Base-by-base conservation (phyloP, 2,888 invertebrate genomes). In the Mythimna pallens region DNA sequence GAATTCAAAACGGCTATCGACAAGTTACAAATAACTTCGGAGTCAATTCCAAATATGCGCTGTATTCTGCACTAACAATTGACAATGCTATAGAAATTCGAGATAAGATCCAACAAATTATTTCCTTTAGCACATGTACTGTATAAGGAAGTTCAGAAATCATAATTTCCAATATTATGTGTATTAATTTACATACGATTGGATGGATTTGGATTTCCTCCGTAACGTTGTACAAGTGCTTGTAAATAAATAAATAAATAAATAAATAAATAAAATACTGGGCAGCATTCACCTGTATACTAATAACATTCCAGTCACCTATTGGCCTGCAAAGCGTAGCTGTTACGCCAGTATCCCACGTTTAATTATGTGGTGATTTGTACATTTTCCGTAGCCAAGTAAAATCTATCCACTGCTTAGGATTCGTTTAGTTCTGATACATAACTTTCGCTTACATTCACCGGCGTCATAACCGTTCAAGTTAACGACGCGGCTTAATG, bases 361-460 rank as follows among this genome's bases (percentile, higher is more conserved):
- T 78, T 65, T 65, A 68, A 71, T 65, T 68, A 76, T 54, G 59
- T 55, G 52, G 47, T 65, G 30, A 47, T 65, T 71, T 55, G 63
- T 62, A 57, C 54, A 59, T 81, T 62, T 52, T 61, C 59, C n/a
- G 55, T 61, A 64, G 73, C 73, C 63, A 73, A 82, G 55, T 52
- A 43, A 64, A 65, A 72, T 68, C 55, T 65, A 54, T 77, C 69
- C 52, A 17, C 30, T 66, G 52, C 34, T 82, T 47, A 43, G 65
- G 58, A 62, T 63, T 65, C 7, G 58, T 70, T 73, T 61, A 54
- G 36, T 71, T 73, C 65, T 58, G 62, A 73, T 57, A 43, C 67
- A 40, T 34, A 59, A 69, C 79, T 82, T 82, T 82, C 65, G 71
- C 63, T 70, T 50, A 58, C 79, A 72, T 70, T 69, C 67, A 34